A percentile compares a stretch with the other conserved stretches of the same genome.
These are phyloP conservation scores for Oncorhynchus nerka DNA, from an alignment of 2,113 vertebrate genomes.

Conservation along the genomic window DNA sequence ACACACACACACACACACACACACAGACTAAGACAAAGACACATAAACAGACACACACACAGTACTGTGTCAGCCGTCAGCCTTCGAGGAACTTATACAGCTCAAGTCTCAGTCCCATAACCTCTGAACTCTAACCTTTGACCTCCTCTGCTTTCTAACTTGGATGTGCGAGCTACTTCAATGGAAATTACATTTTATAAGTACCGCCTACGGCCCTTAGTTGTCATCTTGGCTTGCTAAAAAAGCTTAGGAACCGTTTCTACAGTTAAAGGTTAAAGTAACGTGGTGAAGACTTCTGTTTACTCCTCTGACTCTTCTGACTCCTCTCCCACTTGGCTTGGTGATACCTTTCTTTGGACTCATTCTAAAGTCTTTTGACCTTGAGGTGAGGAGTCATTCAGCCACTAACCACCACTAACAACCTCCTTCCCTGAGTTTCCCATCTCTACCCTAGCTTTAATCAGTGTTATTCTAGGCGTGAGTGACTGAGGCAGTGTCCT, in stretches of 20 bases:
- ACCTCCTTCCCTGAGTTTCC: conserved; percentile 10
- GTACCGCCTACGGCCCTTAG: too few relatives aligned
- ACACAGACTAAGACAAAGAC: too few relatives aligned
- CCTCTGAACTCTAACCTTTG: background rate
- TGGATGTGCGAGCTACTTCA: too few relatives aligned
- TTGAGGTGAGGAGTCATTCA: conserved; percentile 35
- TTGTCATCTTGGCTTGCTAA: too few relatives aligned
- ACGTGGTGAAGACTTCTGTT: background rate
- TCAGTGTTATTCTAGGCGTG: conserved; percentile 12
- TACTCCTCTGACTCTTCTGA: too few relatives aligned
- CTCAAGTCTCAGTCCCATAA: conserved; percentile 1
- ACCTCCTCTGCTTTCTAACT: too few relatives aligned
- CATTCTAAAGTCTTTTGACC: conserved; percentile 17
- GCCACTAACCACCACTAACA: conserved; percentile 22
- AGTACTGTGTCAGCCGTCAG: background rate
- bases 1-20: background rate
- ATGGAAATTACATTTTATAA: too few relatives aligned
- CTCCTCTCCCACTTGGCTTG: too few relatives aligned
- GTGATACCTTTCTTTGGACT: conserved; percentile 18
- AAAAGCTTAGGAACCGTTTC: background rate
- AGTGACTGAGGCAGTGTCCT: conserved; percentile 8
- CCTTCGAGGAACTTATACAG: background rate
- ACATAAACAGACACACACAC: background rate
- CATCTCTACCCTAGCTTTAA: background rate
- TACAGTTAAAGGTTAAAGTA: background rate